Base-by-base conservation (phyloP, 2,888 invertebrate genomes). In the Cephus spinipes region DNA sequence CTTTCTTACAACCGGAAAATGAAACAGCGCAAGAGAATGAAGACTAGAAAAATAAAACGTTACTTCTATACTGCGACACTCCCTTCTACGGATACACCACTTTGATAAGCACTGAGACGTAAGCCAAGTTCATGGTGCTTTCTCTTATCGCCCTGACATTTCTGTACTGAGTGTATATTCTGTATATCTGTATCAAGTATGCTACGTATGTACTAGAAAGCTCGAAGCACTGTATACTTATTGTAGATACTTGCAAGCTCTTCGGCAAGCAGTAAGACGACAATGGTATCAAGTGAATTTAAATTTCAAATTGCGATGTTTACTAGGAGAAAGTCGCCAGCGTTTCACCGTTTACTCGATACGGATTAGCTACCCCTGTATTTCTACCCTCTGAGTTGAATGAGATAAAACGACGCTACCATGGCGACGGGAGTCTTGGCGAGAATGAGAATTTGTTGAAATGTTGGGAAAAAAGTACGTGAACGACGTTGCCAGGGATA, bases 301-400 rank as follows among this genome's bases (percentile, higher is more conserved):
- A 83, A 87, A 87, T 86, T 87, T 88, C 82, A 87, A 87, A 87
- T 87, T 78, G 81, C 83, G 79, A 83, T 81, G 83, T 87, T 86
- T 84, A 68, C 77, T 36, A 30, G n/a, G 68, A 31, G 35, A 69
- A 69, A 74, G 73, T 74, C 69, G 36, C 68, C 30, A 68, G 78
- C 83, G 80, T 83, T 83, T 83, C 83, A 81, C 80, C 83, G 83
- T 84, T 86, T 82, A 85, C 85, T 82, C 79, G 81, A 82, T 81
- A 84, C 73, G 81, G 84, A 87, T 87, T 87, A 86, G 80, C 83
- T 79, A 55, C 9, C 55, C 55, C 55, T 55, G 55, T 55, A 23
- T 23, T 55, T 55, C 55, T 23, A 23, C 23, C 55, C 23, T 2
- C 23, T 55, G 55, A 15, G 23, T 23, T 55, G 9, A 55, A 55